Evolutionary conservation across 2,797 vertebrate genomes (phyloP), one percentile per base, ranked within the genome.

Genomic region (Ibycter americanus): DNA sequence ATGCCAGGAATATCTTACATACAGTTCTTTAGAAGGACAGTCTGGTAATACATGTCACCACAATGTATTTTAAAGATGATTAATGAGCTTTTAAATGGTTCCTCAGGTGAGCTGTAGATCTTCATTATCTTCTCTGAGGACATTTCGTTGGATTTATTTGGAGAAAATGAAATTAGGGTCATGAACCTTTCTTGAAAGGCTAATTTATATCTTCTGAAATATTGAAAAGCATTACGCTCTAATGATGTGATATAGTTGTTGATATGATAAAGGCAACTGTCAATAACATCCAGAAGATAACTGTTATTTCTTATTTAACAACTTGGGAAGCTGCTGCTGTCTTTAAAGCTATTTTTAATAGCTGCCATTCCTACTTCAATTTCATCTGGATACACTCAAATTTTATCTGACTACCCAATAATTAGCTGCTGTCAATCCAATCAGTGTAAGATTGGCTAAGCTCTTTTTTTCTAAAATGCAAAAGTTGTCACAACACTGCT

Each of bases 1-100:
- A 96, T 96, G 97, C 98, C 98, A 98, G 97, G 97, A 98, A 98
- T 98, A 98, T 97, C 94, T 98, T 96, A 93, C 97, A 96, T 90
- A 80, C 90, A 97, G 96, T 97, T 96, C 97, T 97, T 95, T 81
- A 49, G 49, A 96, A 92, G 89, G 63, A 55, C 83, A 92, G 94
- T 96, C 94, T 96, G 83, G 96, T 95, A 95, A 94, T 97, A 88
- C 91, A 93, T 95, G 94, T 94, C 91, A 91, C 97, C 89, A 91
- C 90, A 46, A 84, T 84, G 82, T 85, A 94, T 96, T 97, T 97
- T 98, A 96, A 98, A 97, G 85, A 97, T 98, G 97, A 98, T 96
- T 96, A 97, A 97, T 94, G 91, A 67, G 74, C 97, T 98, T 98
- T 97, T 97, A 98, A 98, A 97, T 73, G 84, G 93, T 94, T 96